Evolutionary conservation across 1,140 invertebrate genomes (phyloP).

Genomic region (Bombus sylvicola): DNA sequence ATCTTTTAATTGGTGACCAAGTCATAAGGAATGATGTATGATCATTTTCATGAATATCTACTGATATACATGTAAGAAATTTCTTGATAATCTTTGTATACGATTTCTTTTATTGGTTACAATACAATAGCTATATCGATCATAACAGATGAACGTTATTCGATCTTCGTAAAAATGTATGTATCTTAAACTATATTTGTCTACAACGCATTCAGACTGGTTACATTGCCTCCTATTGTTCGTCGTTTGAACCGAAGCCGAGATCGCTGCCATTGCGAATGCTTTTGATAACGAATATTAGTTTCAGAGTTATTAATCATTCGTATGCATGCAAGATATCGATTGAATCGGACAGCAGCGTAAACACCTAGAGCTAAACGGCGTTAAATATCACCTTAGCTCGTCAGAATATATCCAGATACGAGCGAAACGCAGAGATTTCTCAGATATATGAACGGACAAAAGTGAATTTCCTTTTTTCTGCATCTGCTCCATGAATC

Average conservation of each 20-base stretch:
- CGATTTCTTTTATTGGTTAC: neutral
- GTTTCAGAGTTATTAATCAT: neutral
- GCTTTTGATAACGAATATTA: neutral
- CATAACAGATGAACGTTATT: neutral
- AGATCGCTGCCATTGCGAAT: neutral
- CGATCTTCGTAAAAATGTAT: neutral
- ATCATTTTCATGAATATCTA: no score
- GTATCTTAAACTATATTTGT: neutral
- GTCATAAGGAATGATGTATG: no score
- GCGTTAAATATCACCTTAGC: slow-evolving; percentile 25
- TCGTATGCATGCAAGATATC: neutral
- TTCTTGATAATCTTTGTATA: no score
- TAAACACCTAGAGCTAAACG: neutral
- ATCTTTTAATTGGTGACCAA: no score
- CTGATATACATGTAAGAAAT: no score
- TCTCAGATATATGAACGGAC: slow-evolving; percentile 2
- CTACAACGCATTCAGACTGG: neutral
- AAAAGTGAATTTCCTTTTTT: slow-evolving; percentile 25
- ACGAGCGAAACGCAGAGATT: neutral
- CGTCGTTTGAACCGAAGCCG: neutral
- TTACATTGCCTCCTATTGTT: neutral
- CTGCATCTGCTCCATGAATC: slow-evolving; percentile 19
- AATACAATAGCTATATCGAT: neutral
- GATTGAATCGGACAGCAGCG: neutral
- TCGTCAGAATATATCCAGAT: neutral